These are phyloP conservation scores for Drosophila lacicola DNA, from an alignment of 2,888 invertebrate genomes.

Conservation along the genomic window DNA sequence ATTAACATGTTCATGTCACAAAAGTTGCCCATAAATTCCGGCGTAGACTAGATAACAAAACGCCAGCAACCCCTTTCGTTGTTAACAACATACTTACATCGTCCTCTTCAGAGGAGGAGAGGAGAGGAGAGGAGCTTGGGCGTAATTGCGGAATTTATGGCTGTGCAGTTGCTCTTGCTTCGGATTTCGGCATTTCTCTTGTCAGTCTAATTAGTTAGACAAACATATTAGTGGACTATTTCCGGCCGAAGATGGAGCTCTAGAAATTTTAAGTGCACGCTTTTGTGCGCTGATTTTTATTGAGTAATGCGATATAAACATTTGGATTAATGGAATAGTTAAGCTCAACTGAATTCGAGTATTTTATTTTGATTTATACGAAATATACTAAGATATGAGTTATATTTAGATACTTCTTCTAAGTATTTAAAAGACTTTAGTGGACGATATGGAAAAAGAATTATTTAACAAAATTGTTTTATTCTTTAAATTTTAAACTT, in stretches of 20 bases:
- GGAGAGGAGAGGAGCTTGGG: slow-evolving; percentile 1
- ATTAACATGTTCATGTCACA: slow-evolving; percentile 80
- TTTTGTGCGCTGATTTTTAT: slow-evolving; percentile 26
- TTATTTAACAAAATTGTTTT: too few relatives aligned
- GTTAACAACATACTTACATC: slow-evolving; percentile 73
- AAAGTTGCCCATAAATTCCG: slow-evolving; percentile 73
- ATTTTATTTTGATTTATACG: too few relatives aligned
- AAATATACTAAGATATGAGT: too few relatives aligned
- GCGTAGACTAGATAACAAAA: slow-evolving; percentile 46
- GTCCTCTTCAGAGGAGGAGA: not conserved
- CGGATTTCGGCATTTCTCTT: slow-evolving; percentile 23
- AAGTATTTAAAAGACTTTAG: too few relatives aligned
- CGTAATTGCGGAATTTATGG: slow-evolving; percentile 67
- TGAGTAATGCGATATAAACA: not conserved
- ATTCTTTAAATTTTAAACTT: too few relatives aligned
- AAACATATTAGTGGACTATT: slow-evolving; percentile 65
- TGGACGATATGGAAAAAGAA: too few relatives aligned
- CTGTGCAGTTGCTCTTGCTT: slow-evolving; percentile 32
- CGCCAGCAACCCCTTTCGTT: slow-evolving; percentile 64
- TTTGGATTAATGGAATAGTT: too few relatives aligned
- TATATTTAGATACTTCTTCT: too few relatives aligned
- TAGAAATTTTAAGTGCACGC: slow-evolving; percentile 17
- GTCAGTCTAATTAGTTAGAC: slow-evolving; percentile 71
- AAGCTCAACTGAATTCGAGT: too few relatives aligned
- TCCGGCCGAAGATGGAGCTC: slow-evolving; percentile 1